These are phyloP conservation scores for Ernsta delagoae DNA, from an alignment of 2,888 invertebrate genomes.

Conservation along the genomic window DNA sequence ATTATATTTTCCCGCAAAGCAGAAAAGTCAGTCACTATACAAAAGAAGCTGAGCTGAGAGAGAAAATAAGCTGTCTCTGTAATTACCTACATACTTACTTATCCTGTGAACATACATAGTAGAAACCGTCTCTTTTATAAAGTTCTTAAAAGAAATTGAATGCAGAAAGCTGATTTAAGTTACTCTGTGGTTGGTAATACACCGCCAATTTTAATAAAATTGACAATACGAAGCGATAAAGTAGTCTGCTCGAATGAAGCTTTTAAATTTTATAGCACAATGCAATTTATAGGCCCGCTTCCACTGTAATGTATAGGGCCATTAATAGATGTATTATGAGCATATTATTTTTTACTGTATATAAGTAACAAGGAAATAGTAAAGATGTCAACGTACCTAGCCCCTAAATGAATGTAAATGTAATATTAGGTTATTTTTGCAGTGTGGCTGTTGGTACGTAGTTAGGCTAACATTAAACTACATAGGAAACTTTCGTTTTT, in stretches of 20 bases:
- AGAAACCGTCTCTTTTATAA: not conserved
- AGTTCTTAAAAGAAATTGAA: not conserved
- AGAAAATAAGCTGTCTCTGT: not conserved
- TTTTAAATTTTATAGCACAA: conserved; percentile 16
- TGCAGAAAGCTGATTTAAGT: conserved; percentile 3
- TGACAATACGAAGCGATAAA: conserved; percentile 12
- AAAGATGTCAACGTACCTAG: not conserved
- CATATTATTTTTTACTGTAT: not conserved
- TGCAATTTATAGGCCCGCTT: conserved; percentile 9
- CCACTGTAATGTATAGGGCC: not conserved
- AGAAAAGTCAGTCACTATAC: no score
- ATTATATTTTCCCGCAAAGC: no score
- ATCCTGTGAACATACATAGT: not conserved
- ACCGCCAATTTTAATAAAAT: conserved; percentile 1
- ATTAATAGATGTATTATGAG: not conserved
- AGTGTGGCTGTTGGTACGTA: no score
- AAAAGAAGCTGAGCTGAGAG: no score
- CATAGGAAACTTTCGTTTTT: no score
- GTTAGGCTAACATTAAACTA: no score
- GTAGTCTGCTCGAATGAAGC: conserved; percentile 9
- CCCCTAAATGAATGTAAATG: no score
- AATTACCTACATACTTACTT: not conserved
- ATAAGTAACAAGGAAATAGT: conserved; percentile 1
- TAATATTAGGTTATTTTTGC: no score
- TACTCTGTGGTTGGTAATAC: no score